Percentiles rank a stretch among this genome's conserved stretches.
These are phyloP conservation scores for Antennarius maculatus DNA, from an alignment of 2,797 vertebrate genomes.

Conservation along the genomic window DNA sequence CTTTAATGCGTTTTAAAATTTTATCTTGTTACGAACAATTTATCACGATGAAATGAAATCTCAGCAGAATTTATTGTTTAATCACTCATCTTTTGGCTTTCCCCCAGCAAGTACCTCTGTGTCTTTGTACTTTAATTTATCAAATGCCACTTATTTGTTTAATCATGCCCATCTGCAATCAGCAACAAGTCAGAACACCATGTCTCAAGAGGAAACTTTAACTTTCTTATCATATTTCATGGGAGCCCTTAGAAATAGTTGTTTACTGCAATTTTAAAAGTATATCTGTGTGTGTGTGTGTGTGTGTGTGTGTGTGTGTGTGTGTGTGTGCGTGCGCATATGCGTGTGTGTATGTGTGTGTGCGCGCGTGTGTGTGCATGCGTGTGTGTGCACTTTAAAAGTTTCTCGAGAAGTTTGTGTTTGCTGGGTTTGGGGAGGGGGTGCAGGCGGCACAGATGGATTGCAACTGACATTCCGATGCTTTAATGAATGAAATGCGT, in stretches of 20 bases:
- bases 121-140: not conserved
- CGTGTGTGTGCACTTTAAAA: too few relatives aligned
- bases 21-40: conserved; percentile 5
- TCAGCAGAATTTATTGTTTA: not conserved
- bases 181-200: not conserved
- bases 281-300: too few relatives aligned
- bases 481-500: too few relatives aligned
- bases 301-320: too few relatives aligned
- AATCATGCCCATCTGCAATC: not conserved
- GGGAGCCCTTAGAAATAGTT: not conserved
- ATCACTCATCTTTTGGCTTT: conserved; percentile 4
- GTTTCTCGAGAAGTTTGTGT: too few relatives aligned
- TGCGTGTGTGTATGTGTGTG: too few relatives aligned
- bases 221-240: not conserved
- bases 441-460: too few relatives aligned
- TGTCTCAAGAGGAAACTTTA: not conserved
- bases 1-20: not conserved
- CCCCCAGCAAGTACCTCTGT: not conserved
- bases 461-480: too few relatives aligned
- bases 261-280: not conserved
- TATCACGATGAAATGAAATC: conserved; percentile 1
- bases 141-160: conserved; percentile 1
- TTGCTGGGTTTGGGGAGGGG: too few relatives aligned
- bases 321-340: too few relatives aligned
- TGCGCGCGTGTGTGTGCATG: too few relatives aligned